Base-by-base conservation (phyloP, 1,140 invertebrate genomes). In the Magallana ariakensis region DNA sequence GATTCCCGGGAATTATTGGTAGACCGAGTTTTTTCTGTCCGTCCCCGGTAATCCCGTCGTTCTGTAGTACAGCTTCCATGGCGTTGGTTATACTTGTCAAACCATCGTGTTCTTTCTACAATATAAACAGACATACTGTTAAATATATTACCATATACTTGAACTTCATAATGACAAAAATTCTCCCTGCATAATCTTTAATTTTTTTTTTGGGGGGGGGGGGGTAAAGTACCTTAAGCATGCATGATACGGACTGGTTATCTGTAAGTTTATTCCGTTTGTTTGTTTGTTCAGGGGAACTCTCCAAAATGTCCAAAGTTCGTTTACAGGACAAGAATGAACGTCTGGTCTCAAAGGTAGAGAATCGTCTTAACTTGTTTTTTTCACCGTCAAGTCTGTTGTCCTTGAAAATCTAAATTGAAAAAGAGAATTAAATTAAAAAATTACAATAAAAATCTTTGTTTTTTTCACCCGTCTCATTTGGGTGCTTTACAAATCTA, bases 1-100 rank as follows among this genome's bases (percentile, higher is more conserved):
- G 98, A 87, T 96, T 96, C 0, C 97, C 97, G 70, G 89, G 85
- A 3, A 96, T 96, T 15, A 98, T 94, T 0, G 98, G 98, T 66
- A 99, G 94, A 13, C 53, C 60, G 80, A 87, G 89, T 62, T 70
- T 83, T 70, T 22, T 85, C 15, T 33, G 54, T 11, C 87, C 87
- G 55, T 88, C 84, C 6, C 70, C 80, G 22, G 80, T 83, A 58
- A 88, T 19, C 15, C 85, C 84, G 13, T 33, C 66, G 13, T 33
- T 75, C 22, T 75, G 19, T 26, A 75, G 15, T 26, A 26, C 66
- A 26, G 66, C 66, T 10, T 75, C 66, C 66, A 75, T 75, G 22
- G 66, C 22, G 15, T 75, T 2, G 19, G 33, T 26, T 5, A 75
- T 75, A 13, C 22, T 33, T 7, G 22, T 4, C 66, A 75, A 75